phyloP scores from a whole-genome alignment of 2,797 vertebrate species.

The Otus scops region DNA sequence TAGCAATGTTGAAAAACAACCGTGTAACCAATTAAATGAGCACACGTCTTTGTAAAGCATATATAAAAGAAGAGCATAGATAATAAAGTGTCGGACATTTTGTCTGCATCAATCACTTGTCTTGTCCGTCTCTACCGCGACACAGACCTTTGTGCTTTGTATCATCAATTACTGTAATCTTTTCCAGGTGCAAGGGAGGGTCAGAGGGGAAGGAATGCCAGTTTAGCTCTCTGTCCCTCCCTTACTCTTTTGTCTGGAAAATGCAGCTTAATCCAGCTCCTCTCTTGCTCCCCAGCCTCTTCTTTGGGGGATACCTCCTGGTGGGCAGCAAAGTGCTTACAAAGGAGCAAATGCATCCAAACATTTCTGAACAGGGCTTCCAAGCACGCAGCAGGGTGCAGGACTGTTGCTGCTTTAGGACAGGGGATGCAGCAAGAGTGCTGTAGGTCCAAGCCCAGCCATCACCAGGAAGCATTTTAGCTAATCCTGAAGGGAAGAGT shows the following conservation, averaged over 20 bases:
- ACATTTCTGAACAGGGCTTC: neutral
- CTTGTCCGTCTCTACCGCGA: too few relatives aligned
- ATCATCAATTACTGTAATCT: neutral
- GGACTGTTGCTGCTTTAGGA: neutral
- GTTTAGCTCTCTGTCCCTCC: neutral
- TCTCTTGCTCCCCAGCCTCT: neutral
- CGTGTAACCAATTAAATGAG: too few relatives aligned
- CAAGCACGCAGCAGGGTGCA: rapidly evolving
- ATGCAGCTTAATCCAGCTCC: neutral
- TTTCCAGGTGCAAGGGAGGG: neutral
- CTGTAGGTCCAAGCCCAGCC: rapidly evolving
- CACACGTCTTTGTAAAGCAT: too few relatives aligned
- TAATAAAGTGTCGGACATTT: too few relatives aligned
- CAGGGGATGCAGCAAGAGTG: neutral
- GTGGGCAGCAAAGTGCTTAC: neutral
- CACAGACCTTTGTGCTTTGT: neutral
- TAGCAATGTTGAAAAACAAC: too few relatives aligned
- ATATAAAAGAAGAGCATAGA: too few relatives aligned
- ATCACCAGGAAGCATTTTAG: rapidly evolving
- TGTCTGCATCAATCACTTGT: too few relatives aligned
- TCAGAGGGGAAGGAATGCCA: rapidly evolving
- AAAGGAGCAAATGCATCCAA: neutral
- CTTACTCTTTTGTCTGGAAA: neutral
- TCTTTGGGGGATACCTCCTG: neutral
- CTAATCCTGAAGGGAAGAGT: neutral